These are phyloP conservation scores for Goniozus legneri DNA, from an alignment of 1,140 invertebrate species.

Conservation along the genomic window DNA sequence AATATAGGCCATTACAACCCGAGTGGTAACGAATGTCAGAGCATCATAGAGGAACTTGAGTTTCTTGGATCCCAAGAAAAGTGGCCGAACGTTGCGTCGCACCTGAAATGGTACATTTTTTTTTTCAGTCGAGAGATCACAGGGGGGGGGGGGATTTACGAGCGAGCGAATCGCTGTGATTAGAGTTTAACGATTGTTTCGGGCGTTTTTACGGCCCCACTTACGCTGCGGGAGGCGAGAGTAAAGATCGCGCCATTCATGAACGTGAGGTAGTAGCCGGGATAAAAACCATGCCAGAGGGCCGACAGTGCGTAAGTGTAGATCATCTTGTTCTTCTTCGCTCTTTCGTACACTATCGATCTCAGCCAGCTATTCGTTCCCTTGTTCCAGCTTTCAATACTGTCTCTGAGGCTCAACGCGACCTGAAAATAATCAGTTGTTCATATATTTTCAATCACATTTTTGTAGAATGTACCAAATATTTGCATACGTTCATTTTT, in stretches of 20 bases:
- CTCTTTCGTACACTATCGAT: conserved; percentile 80
- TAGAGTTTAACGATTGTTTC: too few species aligned
- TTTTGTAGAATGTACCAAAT: too few species aligned
- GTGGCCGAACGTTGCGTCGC: conserved; percentile 69
- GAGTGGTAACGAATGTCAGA: conserved; percentile 73
- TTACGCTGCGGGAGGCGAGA: conserved; percentile 74
- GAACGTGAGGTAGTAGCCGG: conserved; percentile 96
- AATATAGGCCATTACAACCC: conserved; percentile 79
- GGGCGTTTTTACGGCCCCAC: too few species aligned
- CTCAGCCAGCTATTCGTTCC: conserved; percentile 89
- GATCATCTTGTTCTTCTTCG: conserved; percentile 58
- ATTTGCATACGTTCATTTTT: too few species aligned
- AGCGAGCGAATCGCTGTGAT: too few species aligned
- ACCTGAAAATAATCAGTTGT: conserved; percentile 64
- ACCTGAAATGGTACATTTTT: conserved; percentile 51
- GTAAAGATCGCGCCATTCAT: conserved; percentile 84
- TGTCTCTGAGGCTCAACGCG: conserved; percentile 73
- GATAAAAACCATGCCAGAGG: conserved; percentile 96
- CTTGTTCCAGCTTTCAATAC: conserved; percentile 88
- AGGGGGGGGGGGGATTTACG: not conserved
- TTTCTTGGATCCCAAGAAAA: conserved; percentile 65
- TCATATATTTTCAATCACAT: too few species aligned
- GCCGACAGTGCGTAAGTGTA: conserved; percentile 86
- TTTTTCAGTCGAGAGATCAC: not conserved
- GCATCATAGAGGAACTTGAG: conserved; percentile 73